Evolutionary conservation across 2,888 invertebrate species (phyloP).

Genomic region (Caenorhabditis auriculariae): DNA sequence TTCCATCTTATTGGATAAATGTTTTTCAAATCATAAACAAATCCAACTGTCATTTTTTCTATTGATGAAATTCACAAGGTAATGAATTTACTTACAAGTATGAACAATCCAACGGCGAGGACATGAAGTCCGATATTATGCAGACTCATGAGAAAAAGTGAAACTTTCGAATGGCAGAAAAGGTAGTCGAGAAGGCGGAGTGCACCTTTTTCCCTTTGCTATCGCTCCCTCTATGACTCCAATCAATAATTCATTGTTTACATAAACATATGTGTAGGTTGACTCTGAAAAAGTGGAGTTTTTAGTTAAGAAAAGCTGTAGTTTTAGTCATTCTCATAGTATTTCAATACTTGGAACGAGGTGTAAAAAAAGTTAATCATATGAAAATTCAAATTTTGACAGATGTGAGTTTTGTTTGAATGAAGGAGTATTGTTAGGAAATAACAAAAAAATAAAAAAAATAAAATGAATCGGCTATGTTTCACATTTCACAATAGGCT

Average conservation of each 20-base stretch:
- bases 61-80: not conserved
- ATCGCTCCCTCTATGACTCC: no score
- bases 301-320: no score
- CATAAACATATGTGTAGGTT: no score
- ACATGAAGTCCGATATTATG: constrained; percentile 41
- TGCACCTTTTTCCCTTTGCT: no score
- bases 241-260: no score
- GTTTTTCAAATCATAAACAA: not conserved
- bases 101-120: constrained; percentile 29
- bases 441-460: not conserved
- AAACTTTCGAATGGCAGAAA: no score
- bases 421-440: not conserved
- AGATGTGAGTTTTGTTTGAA: not conserved
- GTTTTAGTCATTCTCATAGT: no score
- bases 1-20: not conserved
- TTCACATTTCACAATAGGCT: no score
- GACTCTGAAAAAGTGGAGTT: no score
- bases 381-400: not conserved
- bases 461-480: not conserved
- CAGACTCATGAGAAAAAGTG: constrained; percentile 30
- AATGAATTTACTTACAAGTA: constrained; percentile 21
- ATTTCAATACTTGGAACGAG: no score
- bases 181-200: no score
- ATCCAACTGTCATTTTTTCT: constrained; percentile 1
- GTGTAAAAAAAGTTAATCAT: not conserved